These are phyloP conservation scores for Agrilus mali DNA, from an alignment of 2,888 invertebrate species.

Conservation along the genomic window DNA sequence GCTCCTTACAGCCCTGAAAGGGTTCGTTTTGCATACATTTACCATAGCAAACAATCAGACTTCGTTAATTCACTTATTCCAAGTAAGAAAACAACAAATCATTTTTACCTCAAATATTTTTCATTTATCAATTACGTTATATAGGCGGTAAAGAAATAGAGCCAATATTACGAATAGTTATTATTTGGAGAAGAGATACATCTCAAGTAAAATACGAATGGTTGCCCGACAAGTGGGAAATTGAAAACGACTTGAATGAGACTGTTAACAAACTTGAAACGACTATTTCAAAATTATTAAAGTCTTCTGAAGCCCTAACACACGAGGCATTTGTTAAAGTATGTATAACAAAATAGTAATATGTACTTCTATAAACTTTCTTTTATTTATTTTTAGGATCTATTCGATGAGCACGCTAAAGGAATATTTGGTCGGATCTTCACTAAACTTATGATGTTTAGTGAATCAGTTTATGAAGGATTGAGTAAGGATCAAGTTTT, in stretches of 20 bases:
- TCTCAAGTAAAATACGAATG: constrained; percentile 86
- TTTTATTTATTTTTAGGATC: constrained; percentile 40
- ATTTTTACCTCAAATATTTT: not conserved
- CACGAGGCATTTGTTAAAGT: constrained; percentile 72
- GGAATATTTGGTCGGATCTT: constrained; percentile 59
- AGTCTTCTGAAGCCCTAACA: constrained; percentile 59
- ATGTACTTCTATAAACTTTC: not conserved
- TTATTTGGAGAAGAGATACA: constrained; percentile 81
- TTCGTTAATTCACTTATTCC: constrained; percentile 66
- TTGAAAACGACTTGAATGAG: constrained; percentile 47
- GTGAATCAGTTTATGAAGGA: constrained; percentile 59
- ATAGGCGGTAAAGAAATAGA: constrained; percentile 48
- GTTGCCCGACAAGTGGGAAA: constrained; percentile 60
- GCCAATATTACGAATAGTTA: constrained; percentile 65
- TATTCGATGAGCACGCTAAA: constrained; percentile 67
- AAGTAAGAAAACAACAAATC: constrained; percentile 27
- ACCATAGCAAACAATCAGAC: constrained; percentile 68
- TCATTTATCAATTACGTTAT: constrained; percentile 16
- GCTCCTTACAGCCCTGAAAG: constrained; percentile 53
- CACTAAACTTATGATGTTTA: constrained; percentile 49
- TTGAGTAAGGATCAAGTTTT: constrained; percentile 65
- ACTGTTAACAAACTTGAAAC: constrained; percentile 61
- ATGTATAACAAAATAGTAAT: too few relatives aligned
- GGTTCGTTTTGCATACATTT: constrained; percentile 81
- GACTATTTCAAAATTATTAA: constrained; percentile 56